Conservation (phyloP, 2,797 vertebrate species). For the Cercopithecus diana region DNA sequence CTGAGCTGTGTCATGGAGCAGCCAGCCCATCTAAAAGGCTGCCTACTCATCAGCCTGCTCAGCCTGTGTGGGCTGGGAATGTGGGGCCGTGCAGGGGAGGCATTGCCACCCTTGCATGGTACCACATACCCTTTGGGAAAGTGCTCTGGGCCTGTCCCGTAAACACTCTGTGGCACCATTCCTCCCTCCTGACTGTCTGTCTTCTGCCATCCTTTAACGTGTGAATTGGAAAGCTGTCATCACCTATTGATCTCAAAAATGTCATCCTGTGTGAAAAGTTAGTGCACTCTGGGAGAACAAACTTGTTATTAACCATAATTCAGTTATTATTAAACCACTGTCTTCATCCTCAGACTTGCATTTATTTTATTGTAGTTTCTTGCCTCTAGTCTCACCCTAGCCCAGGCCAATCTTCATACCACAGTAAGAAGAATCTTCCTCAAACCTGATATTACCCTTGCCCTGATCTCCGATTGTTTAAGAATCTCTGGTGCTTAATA, state of each 20-base stretch:
- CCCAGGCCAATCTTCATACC: background rate
- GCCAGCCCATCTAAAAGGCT: background rate
- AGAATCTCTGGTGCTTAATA: background rate
- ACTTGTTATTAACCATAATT: background rate
- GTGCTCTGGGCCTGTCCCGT: background rate
- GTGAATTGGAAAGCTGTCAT: background rate
- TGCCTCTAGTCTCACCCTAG: background rate
- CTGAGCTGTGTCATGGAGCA: background rate
- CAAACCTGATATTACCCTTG: background rate
- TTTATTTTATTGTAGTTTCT: background rate
- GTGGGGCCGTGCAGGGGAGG: background rate
- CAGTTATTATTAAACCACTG: background rate
- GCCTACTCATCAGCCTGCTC: background rate
- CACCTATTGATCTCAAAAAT: background rate
- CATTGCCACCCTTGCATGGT: background rate
- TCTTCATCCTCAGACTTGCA: background rate
- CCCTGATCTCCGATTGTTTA: background rate
- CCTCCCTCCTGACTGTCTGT: background rate
- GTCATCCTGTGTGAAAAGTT: background rate
- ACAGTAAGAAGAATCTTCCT: background rate
- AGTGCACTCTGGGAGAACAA: background rate
- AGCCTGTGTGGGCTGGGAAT: conserved; percentile 46
- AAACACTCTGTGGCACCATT: background rate
- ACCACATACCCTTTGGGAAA: background rate
- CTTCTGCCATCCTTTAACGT: background rate